Conservation (phyloP, 1,140 invertebrate genomes). For the Telenomus remus region DNA sequence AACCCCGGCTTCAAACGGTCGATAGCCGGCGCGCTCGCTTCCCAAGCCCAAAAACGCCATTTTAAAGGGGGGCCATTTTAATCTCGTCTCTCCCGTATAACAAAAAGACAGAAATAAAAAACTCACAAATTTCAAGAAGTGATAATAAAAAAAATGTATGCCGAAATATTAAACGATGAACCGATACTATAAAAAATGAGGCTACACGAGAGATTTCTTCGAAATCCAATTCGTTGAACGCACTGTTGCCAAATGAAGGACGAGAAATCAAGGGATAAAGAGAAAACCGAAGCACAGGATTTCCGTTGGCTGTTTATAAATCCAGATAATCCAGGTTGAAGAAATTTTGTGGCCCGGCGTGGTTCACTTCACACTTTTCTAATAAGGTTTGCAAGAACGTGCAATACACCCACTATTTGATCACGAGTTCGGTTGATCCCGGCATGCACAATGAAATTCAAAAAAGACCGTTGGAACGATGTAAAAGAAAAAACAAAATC, state of each 20-base stretch:
- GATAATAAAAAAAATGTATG: too few relatives aligned
- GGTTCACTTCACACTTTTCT: slow-evolving; percentile 48
- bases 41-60: slow-evolving; percentile 11
- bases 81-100: too few relatives aligned
- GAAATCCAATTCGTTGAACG: too few relatives aligned
- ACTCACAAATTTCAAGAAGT: too few relatives aligned
- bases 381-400: slow-evolving; percentile 44
- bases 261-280: not conserved
- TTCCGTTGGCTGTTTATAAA: slow-evolving; percentile 8
- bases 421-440: not conserved
- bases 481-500: not conserved
- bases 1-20: slow-evolving; percentile 68
- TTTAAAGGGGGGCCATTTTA: too few relatives aligned
- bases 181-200: too few relatives aligned
- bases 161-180: too few relatives aligned
- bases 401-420: slow-evolving; percentile 47
- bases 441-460: not conserved
- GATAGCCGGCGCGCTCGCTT: slow-evolving; percentile 59
- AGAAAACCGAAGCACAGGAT: not conserved
- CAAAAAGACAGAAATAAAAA: too few relatives aligned
- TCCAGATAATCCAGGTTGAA: slow-evolving; percentile 35
- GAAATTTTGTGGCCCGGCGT: not conserved
- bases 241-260: slow-evolving; percentile 7
- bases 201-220: too few relatives aligned
- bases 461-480: slow-evolving; percentile 1